These are phyloP conservation scores for Lerista edwardsae DNA, from an alignment of 2,797 vertebrate genomes.

Conservation along the genomic window DNA sequence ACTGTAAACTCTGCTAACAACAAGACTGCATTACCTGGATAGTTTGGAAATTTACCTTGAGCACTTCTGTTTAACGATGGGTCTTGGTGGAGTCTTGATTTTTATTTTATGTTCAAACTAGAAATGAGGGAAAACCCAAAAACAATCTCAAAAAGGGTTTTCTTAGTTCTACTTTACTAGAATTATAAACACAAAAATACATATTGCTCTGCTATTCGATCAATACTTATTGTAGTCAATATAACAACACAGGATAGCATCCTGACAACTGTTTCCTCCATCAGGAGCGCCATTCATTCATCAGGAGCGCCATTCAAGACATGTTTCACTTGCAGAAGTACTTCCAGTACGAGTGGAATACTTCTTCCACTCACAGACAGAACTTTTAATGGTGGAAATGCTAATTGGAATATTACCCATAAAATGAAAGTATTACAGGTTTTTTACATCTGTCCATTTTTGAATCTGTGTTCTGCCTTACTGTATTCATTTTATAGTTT, in stretches of 20 bases:
- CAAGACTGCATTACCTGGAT: not conserved
- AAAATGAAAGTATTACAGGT: not conserved
- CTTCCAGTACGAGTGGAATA: no score
- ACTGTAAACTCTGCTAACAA: no score
- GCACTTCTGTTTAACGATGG: conserved; percentile 86
- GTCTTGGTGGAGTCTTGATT: conserved; percentile 74
- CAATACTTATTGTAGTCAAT: not conserved
- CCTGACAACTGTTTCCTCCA: no score
- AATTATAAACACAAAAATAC: not conserved
- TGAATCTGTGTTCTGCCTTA: not conserved
- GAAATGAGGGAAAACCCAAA: conserved; percentile 59
- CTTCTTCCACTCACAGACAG: no score
- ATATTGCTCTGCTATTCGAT: not conserved
- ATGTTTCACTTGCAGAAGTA: no score
- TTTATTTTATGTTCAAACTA: conserved; percentile 91
- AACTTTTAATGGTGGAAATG: no score
- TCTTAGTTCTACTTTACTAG: not conserved
- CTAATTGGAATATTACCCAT: no score
- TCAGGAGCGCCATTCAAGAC: no score
- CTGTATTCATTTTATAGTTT: not conserved
- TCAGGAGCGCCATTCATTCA: no score
- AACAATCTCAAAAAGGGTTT: conserved; percentile 11
- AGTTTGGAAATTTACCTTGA: conserved; percentile 83
- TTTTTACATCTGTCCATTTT: not conserved
- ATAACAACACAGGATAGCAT: not conserved